These are phyloP conservation scores for Pelmatolapia mariae DNA, from an alignment of 2,113 vertebrate species.

Conservation along the genomic window DNA sequence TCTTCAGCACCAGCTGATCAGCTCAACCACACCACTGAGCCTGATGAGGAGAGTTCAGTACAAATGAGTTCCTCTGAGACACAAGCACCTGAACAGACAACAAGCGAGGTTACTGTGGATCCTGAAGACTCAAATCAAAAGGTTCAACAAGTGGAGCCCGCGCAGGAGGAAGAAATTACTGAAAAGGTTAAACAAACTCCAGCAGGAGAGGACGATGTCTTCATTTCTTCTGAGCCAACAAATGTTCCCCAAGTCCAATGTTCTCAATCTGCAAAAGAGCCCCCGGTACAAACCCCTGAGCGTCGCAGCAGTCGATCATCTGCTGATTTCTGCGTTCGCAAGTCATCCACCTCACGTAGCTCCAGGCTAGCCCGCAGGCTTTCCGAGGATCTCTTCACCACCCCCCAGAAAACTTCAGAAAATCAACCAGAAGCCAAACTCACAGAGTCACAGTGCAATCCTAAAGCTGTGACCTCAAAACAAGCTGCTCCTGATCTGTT, in stretches of 20 bases:
- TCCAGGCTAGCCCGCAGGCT: slow-evolving; percentile 53
- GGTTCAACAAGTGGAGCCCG: neutral
- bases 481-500: neutral
- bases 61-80: neutral
- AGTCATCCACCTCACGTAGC: slow-evolving; percentile 41
- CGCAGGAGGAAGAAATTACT: neutral
- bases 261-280: neutral
- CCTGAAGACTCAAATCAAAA: neutral
- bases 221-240: neutral
- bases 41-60: neutral
- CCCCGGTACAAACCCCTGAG: neutral
- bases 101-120: neutral
- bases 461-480: neutral
- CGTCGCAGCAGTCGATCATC: slow-evolving; percentile 12
- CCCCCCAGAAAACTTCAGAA: slow-evolving; percentile 24
- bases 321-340: slow-evolving; percentile 50
- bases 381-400: slow-evolving; percentile 67
- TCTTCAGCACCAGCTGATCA: neutral
- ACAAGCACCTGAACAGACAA: neutral
- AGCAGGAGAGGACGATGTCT: neutral
- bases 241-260: neutral
- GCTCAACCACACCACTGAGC: neutral
- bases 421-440: neutral
- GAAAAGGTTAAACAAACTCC: neutral
- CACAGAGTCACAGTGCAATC: neutral